phyloP scores from a whole-genome alignment of 2,113 vertebrate species.

The Lasiurus cinereus region DNA sequence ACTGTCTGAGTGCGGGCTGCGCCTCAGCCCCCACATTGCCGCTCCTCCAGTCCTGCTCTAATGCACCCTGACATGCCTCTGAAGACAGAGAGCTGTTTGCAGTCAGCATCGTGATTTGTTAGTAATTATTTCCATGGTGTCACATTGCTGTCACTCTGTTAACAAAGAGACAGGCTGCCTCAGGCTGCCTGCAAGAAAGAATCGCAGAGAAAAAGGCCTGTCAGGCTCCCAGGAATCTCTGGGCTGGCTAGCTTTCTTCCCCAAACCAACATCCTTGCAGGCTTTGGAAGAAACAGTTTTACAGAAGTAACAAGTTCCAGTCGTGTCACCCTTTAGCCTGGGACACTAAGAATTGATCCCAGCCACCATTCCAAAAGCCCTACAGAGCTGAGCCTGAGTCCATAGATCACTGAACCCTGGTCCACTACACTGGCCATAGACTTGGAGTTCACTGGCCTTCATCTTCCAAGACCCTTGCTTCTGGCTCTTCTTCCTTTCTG shows the following conservation, averaged over 20 bases:
- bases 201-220: constrained; percentile 87
- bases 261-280: constrained; percentile 84
- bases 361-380: constrained; percentile 70
- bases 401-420: constrained; percentile 60
- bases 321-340: constrained; percentile 80
- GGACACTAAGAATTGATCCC: constrained; percentile 82
- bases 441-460: background rate
- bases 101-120: constrained; percentile 99
- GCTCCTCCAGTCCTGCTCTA: constrained; percentile 92
- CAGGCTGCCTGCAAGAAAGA: constrained; percentile 90
- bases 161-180: constrained; percentile 94
- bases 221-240: constrained; percentile 87
- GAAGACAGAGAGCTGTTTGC: constrained; percentile 99
- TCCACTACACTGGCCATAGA: constrained; percentile 1
- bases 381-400: constrained; percentile 71
- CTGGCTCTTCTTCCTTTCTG: constrained; percentile 14
- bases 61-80: constrained; percentile 98
- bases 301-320: constrained; percentile 84
- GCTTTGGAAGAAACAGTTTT: constrained; percentile 87
- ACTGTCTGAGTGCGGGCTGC: background rate
- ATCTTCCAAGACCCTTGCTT: background rate
- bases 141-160: constrained; percentile 98
- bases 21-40: constrained; percentile 1
- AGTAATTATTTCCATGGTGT: constrained; percentile 99
- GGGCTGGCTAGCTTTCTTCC: constrained; percentile 85